phyloP scores from a whole-genome alignment of 2,797 vertebrate species.

The Valencia hispanica region DNA sequence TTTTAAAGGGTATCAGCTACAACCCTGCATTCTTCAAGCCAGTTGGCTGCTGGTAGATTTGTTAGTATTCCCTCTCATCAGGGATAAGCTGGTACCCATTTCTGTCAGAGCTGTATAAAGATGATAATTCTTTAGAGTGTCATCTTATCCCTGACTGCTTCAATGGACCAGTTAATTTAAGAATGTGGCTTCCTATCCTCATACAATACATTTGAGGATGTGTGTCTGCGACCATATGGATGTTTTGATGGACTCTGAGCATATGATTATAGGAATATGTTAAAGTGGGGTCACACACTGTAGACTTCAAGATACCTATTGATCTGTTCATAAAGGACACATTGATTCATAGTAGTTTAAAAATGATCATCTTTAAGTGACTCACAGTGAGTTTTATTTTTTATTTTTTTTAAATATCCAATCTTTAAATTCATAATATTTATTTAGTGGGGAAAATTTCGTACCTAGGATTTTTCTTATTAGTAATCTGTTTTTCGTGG shows the following conservation, averaged over 20 bases:
- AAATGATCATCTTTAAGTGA: constrained; percentile 14
- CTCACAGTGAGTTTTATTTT: background rate
- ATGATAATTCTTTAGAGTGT: constrained; percentile 78
- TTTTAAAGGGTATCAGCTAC: constrained; percentile 76
- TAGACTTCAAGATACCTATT: constrained; percentile 55
- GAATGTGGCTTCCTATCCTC: constrained; percentile 66
- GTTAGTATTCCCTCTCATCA: constrained; percentile 75
- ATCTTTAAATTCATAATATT: background rate
- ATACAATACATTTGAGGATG: constrained; percentile 50
- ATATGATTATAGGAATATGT: constrained; percentile 42
- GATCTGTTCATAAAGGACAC: constrained; percentile 63
- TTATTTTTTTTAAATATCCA: background rate
- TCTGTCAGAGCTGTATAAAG: constrained; percentile 75
- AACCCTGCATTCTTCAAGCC: constrained; percentile 63
- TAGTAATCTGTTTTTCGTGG: too few species aligned
- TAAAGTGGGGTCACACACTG: constrained; percentile 53
- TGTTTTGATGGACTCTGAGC: constrained; percentile 52
- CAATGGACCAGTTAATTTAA: constrained; percentile 80
- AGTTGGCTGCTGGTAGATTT: constrained; percentile 65
- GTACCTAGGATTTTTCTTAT: background rate
- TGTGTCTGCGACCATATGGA: constrained; percentile 45
- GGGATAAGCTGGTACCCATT: constrained; percentile 77
- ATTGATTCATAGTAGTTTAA: constrained; percentile 52
- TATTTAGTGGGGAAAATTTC: background rate
- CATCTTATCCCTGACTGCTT: constrained; percentile 76